Evolutionary conservation across 2,888 invertebrate species (phyloP).

Genomic region (Chaitophorus viminalis): DNA sequence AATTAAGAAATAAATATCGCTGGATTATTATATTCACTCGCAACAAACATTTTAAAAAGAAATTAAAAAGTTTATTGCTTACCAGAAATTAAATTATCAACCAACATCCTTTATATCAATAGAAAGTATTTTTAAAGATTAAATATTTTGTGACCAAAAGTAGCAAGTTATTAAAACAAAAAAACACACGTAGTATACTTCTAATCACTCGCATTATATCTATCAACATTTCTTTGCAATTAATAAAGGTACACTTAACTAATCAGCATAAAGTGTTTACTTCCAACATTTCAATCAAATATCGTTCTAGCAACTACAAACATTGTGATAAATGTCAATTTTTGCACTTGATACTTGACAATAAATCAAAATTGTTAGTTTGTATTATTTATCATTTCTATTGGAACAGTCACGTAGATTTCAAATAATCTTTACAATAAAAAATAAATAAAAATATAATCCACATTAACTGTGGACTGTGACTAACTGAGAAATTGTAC

Average conservation of each 20-base stretch:
- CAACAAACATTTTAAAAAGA: not conserved
- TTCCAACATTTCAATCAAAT: not conserved
- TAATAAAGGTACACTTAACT: not conserved
- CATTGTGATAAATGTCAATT: not conserved
- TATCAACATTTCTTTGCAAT: not conserved
- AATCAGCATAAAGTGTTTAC: not conserved
- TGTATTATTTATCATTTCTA: not conserved
- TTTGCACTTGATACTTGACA: not conserved
- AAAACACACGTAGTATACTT: not conserved
- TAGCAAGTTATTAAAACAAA: not conserved
- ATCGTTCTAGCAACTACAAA: not conserved
- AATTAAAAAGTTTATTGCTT: slow-evolving; percentile 6
- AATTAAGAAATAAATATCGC: not conserved
- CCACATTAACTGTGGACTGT: not conserved
- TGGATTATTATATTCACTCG: not conserved
- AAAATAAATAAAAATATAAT: not conserved
- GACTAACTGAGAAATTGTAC: slow-evolving; percentile 26
- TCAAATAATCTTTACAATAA: slow-evolving; percentile 11
- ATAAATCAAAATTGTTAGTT: not conserved
- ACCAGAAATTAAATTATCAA: not conserved
- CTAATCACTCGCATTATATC: not conserved
- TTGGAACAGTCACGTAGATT: slow-evolving; percentile 3
- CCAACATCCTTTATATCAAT: not conserved
- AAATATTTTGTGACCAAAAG: slow-evolving; percentile 13
- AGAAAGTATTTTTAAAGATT: slow-evolving; percentile 8